Evolutionary conservation across 2,888 invertebrate genomes (phyloP).

Genomic region (Oeneis ivallda): DNA sequence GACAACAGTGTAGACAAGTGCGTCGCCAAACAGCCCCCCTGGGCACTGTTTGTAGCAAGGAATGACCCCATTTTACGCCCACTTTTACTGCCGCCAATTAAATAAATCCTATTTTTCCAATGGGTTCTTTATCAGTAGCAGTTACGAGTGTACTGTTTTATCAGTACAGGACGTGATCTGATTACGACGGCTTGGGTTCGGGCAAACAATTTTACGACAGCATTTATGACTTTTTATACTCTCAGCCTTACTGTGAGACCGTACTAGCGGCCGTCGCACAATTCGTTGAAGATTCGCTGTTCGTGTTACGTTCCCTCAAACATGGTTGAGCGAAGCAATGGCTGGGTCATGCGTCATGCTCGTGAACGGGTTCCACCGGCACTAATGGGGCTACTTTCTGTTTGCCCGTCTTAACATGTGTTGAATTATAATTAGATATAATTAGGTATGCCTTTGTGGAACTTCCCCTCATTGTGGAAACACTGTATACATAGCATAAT

Average conservation of each 20-base stretch:
- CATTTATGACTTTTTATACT: conserved; percentile 70
- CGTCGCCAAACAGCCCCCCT: neutral
- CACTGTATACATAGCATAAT: too few species aligned
- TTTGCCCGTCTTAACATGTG: too few species aligned
- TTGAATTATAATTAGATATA: too few species aligned
- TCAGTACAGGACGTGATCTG: conserved; percentile 61
- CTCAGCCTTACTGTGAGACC: conserved; percentile 34
- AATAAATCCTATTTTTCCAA: conserved; percentile 43
- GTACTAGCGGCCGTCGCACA: conserved; percentile 1
- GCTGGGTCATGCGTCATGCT: too few species aligned
- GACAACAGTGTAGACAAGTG: neutral
- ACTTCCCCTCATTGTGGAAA: too few species aligned
- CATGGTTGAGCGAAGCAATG: too few species aligned
- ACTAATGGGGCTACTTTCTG: too few species aligned
- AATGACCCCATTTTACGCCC: conserved; percentile 29
- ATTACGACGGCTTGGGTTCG: conserved; percentile 48
- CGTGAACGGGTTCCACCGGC: too few species aligned
- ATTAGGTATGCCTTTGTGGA: too few species aligned
- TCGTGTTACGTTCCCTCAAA: too few species aligned
- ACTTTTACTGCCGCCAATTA: conserved; percentile 43
- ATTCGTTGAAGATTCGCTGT: too few species aligned
- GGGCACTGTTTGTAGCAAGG: conserved; percentile 8
- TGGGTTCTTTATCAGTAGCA: conserved; percentile 44
- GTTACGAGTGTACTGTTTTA: conserved; percentile 43
- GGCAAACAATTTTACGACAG: conserved; percentile 73